Evolutionary conservation across 1,140 invertebrate species (phyloP), one percentile per base, ranked within the genome.

Genomic region (Drosophila watanabei): DNA sequence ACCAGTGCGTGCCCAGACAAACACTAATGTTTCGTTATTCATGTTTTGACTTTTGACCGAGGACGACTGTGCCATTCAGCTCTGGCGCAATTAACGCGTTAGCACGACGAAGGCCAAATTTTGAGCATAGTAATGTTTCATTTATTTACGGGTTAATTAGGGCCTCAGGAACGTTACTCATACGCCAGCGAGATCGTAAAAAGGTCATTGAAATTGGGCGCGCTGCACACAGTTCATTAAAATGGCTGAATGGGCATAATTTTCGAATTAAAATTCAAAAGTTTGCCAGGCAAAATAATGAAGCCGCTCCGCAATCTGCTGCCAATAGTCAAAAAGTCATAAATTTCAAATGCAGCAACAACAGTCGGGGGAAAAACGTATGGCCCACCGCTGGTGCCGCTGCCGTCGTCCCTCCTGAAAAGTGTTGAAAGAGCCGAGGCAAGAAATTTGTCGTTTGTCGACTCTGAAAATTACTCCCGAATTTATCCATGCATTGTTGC

Each of bases 231-330:
- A 76, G 70, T 80, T 80, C 77, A 80, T 80, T 80, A 80, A 80
- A 80, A 80, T 20, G 54, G 48, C 61, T 56, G 56, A 80, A 73
- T 69, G 61, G 86, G 82, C 86, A 90, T 90, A 89, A 89, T 89
- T 89, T 81, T 77, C 86, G 71, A 86, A 90, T 90, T 90, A 86
- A 90, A 90, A 90, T 90, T 90, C 87, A 91, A 90, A 90, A 90
- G 75, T 90, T 90, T 89, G 62, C 78, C 71, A 63, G 61, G 71
- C 85, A 79, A 85, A 89, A 90, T 90, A 90, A 90, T 90, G 79
- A 82, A 90, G 87, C 85, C 60, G 78, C 73, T 69, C 39, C 54
- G 52, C 86, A 90, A 91, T 91, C 87, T 90, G 86, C 90, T 90
- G 82, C 87, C 86, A 90, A 91, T 90, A 90, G 82, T 90, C 87